phyloP scores from a whole-genome alignment of 1,140 invertebrate species.

The Hyles vespertilio region DNA sequence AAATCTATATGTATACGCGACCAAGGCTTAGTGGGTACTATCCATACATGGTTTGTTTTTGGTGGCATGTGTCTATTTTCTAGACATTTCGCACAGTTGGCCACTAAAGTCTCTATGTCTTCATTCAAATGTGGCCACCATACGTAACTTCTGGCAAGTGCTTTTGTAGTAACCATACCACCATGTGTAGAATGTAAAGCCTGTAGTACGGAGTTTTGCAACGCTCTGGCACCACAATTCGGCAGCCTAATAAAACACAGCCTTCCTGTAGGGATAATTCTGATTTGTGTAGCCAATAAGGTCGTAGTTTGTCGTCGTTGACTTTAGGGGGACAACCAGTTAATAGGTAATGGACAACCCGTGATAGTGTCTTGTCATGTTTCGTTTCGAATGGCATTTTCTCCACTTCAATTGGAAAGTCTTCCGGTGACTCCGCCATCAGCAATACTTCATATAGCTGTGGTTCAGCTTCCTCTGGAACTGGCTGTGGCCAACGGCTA shows the following conservation, averaged over 20 bases:
- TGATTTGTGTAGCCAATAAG: slow-evolving; percentile 19
- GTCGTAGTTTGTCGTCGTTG: slow-evolving; percentile 13
- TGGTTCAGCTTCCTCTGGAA: slow-evolving; percentile 19
- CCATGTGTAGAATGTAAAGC: slow-evolving; percentile 51
- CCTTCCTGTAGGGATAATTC: slow-evolving; percentile 25
- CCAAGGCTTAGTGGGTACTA: slow-evolving; percentile 52
- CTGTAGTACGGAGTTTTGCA: slow-evolving; percentile 9
- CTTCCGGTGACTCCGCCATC: slow-evolving; percentile 24
- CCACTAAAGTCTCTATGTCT: slow-evolving; percentile 41
- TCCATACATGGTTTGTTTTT: slow-evolving; percentile 36
- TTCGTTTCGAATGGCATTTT: too few species aligned
- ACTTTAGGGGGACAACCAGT: slow-evolving; percentile 23
- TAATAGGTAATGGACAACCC: slow-evolving; percentile 14
- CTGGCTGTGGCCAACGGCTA: slow-evolving; percentile 33
- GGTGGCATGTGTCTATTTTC: slow-evolving; percentile 27
- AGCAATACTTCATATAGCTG: slow-evolving; percentile 22
- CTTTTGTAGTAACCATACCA: slow-evolving; percentile 72
- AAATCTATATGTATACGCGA: slow-evolving; percentile 72
- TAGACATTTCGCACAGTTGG: slow-evolving; percentile 14
- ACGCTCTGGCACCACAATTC: slow-evolving; percentile 22
- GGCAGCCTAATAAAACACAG: slow-evolving; percentile 24
- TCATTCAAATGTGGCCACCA: slow-evolving; percentile 69
- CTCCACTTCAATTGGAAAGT: too few species aligned
- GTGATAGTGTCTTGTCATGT: slow-evolving; percentile 21
- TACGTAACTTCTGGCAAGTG: slow-evolving; percentile 63